Percentiles rank a stretch among this genome's conserved stretches.
Evolutionary conservation across 2,888 invertebrate species (phyloP).

Genomic region (Adelphocoris suturalis): DNA sequence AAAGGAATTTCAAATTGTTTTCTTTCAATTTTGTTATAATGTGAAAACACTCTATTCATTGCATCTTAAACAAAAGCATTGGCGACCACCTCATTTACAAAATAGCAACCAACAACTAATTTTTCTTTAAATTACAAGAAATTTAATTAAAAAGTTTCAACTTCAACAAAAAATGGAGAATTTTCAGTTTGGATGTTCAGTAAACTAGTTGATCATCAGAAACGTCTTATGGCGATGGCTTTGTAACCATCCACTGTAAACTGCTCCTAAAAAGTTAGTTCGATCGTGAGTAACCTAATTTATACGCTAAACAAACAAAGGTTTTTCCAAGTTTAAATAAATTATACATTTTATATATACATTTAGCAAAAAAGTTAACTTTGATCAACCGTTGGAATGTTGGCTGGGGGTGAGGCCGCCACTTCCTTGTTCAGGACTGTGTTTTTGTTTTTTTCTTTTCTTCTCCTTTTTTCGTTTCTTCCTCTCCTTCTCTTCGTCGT

Average conservation of each 20-base stretch:
- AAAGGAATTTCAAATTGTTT: background rate
- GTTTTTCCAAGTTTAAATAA: slow-evolving; percentile 7
- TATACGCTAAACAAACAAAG: slow-evolving; percentile 15
- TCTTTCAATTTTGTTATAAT: slow-evolving; percentile 19
- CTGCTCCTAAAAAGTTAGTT: slow-evolving; percentile 8
- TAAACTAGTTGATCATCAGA: too few species aligned
- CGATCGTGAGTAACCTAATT: slow-evolving; percentile 32
- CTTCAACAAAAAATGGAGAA: too few species aligned
- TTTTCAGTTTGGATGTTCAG: background rate
- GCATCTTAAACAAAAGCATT: slow-evolving; percentile 28
- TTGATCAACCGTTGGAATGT: slow-evolving; percentile 79
- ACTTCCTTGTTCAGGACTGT: slow-evolving; percentile 91
- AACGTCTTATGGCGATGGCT: too few species aligned
- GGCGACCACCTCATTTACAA: slow-evolving; percentile 3
- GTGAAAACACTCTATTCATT: slow-evolving; percentile 42
- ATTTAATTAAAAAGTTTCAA: too few species aligned
- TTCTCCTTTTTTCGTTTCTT: slow-evolving; percentile 97
- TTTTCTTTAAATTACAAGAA: too few species aligned
- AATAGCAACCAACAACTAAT: background rate
- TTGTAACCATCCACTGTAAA: background rate
- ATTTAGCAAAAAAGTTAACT: background rate
- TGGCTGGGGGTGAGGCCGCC: slow-evolving; percentile 83
- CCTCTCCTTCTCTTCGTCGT: slow-evolving; percentile 95
- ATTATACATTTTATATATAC: slow-evolving; percentile 50
- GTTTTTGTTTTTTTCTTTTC: slow-evolving; percentile 95